phyloP scores from a whole-genome alignment of 2,797 vertebrate species.

The Odontamblyopus lacepedii region DNA sequence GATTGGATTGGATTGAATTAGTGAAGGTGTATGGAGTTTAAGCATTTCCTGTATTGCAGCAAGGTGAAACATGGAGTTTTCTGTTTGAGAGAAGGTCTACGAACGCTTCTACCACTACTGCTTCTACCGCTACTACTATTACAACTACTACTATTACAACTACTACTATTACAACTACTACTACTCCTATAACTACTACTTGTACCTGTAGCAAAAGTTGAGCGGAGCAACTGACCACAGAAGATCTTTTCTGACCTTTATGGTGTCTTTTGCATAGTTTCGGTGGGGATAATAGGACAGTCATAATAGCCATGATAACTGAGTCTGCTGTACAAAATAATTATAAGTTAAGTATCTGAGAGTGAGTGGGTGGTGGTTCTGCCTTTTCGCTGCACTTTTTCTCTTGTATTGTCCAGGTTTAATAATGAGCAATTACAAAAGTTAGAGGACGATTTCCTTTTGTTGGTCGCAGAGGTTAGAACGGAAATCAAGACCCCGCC shows the following conservation, averaged over 20 bases:
- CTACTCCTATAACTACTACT: not conserved
- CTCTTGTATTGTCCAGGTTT: not conserved
- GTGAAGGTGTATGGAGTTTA: too few relatives aligned
- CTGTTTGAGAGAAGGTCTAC: too few relatives aligned
- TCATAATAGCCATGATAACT: not conserved
- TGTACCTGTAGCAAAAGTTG: not conserved
- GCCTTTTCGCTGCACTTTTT: not conserved
- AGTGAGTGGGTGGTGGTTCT: not conserved
- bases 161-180: not conserved
- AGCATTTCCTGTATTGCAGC: too few relatives aligned
- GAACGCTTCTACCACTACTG: too few relatives aligned
- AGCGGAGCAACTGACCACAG: not conserved
- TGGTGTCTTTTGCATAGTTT: not conserved
- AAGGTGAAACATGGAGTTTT: too few relatives aligned
- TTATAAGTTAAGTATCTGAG: not conserved
- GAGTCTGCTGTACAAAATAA: not conserved
- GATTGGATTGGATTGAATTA: too few relatives aligned
- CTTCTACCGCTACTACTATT: not conserved
- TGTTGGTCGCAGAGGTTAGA: not conserved
- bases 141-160: not conserved
- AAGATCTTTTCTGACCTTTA: not conserved
- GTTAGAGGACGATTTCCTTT: not conserved
- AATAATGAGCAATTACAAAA: slow-evolving; percentile 4
- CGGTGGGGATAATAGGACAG: not conserved
- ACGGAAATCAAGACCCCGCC: not conserved